Evolutionary conservation across 2,888 invertebrate species (phyloP), one percentile per base, ranked within the genome.

Genomic region (Colostygia pectinataria): DNA sequence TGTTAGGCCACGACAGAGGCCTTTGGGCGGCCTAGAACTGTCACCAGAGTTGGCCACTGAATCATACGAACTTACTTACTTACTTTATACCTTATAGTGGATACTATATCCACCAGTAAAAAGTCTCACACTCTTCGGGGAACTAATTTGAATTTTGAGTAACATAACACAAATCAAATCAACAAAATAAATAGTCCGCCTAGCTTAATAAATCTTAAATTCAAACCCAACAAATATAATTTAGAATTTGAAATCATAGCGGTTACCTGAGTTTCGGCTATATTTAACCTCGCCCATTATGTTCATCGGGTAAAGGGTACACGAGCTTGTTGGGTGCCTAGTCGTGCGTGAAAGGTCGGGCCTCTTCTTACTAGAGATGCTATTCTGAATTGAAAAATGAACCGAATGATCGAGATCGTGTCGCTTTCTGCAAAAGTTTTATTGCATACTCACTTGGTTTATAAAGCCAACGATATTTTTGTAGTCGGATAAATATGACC

Each of bases 261-360:
- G 55, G 53, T 55, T 57, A 61, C 61, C 59, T 63, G 55, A 54
- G 41, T 46, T 56, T 54, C 39, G 53, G 40, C 47, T 61, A 57
- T 57, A 60, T 55, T 57, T 57, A 57, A 59, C 57, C 61, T 48
- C 24, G 14, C 8, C 41, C 32, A 36, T 50, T 48, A 40, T 46
- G 39, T 43, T 36, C 48, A 31, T 42, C 38, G 45, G 28, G 36
- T 46, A 55, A 53, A 55, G 55, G 59, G 56, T 56, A 56, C 41
- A 45, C 40, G 49, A 40, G 50, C 57, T 57, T 52, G 57, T 55
- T 55, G 54, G 57, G 55, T 34, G 52, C 46, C 48, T 54, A 59
- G 53, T 57, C 59, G 46, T 48, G 56, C 59, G 61, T 59, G 54
- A 63, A 61, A 56, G 61, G 57, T 54, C 53, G 41, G 12, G 40